Evolutionary conservation across 2,888 invertebrate species (phyloP), one percentile per base, ranked within the genome.

Genomic region (Harmothoe impar): DNA sequence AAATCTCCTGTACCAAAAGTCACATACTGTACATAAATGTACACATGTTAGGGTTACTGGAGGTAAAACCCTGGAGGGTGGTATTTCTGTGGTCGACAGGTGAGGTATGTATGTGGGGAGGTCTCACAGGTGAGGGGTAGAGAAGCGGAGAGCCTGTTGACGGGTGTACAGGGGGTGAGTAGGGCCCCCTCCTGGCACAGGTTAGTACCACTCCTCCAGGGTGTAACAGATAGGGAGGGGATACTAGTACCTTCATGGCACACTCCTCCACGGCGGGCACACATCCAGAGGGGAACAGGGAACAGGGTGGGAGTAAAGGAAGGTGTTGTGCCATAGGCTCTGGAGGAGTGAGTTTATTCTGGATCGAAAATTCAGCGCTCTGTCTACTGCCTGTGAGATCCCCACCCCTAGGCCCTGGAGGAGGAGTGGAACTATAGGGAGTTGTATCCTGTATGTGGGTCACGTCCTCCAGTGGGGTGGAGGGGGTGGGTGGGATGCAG

Each of bases 151-250:
- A 62, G 62, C 62, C 23, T 62, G 62, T n/a, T 62, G 62, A 62
- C 62, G 20, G 62, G 23, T 62, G 43, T 43, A 43, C 43, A 43
- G 43, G 5, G 43, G 10, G 43, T 43, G 43, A 43, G 43, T 43
- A 43, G 43, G 62, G 62, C 62, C 62, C 62, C n/a, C 62, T 62
- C 62, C 62, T 62, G 62, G 62, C 62, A 62, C 62, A 3, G 20
- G 20, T 62, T n/a, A 62, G 62, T n/a, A 62, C 62, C 62, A n/a
- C 62, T n/a, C 62, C 62, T 62, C 62, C 62, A 62, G 62, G 23
- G n/a, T 20, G 62, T 62, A 62, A 62, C 20, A 43, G 43, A 43
- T 43, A 43, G 43, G 43, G 43, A 10, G n/a, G n/a, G n/a, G n/a
- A n/a, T n/a, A n/a, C n/a, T n/a, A n/a, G 43, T 43, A 43, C 5